Base-by-base conservation (phyloP, 2,797 vertebrate genomes). In the Phylloscopus collybita region DNA sequence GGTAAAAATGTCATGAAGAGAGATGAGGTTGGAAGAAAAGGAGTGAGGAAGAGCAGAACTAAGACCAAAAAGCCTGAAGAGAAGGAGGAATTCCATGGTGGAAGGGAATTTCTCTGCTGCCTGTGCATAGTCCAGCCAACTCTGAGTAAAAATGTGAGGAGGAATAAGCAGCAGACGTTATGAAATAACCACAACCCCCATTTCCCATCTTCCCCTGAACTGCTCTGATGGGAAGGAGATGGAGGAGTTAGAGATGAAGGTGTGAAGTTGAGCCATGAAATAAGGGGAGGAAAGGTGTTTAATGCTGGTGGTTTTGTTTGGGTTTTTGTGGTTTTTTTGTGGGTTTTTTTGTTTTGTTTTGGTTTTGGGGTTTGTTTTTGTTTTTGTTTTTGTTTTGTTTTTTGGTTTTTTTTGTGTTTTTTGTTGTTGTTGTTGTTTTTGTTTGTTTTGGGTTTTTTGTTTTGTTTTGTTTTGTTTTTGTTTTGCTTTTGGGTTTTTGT, bases 151-250 rank as follows among this genome's bases (percentile, higher is more conserved):
- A 56, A 27, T 23, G 11, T 42, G 5, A 87, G 14, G 26, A 59
- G 11, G 15, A 51, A 56, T 18, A 16, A 76, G 7, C 8, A 40
- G 34, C 4, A 36, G 36, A 66, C 6, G 6, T 27, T 36, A 42
- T 18, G 19, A 59, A 53, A 10, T 44, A 34, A 53, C 16, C 16
- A 80, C 13, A 64, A 6, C 0, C 0, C 6, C 5, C 5, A 30
- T 59, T 71, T 82, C 9, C 20, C 11, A 12, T 53, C 26, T 14
- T 73, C 13, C 16, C 23, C 23, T 44, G 9, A 4, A 4, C 18
- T 2, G 1, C 3, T 73, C 15, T 60, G 36, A 3, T 9, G 3
- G 4, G 5, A 9, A 51, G 14, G 4, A 70, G 4, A 36, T 42
- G 40, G 27, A 62, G 4, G 15, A 67, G 22, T 2, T 71, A 38